phyloP scores from a whole-genome alignment of 1,140 invertebrate species.

The Tribolium castaneum region DNA sequence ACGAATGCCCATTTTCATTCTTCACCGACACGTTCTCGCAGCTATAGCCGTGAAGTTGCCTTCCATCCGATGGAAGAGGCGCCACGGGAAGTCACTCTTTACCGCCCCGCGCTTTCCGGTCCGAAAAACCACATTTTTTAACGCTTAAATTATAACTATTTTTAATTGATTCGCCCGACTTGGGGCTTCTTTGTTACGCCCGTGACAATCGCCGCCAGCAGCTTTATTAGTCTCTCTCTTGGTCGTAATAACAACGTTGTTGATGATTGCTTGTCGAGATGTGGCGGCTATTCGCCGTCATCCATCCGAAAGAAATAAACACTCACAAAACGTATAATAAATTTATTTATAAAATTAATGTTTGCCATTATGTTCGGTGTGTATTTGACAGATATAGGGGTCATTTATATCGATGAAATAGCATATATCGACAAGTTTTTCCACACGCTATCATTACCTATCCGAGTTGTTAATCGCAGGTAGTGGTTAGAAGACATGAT shows the following conservation, averaged over 20 bases:
- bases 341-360: slow-evolving; percentile 11
- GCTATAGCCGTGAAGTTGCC: not conserved
- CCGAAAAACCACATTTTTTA: no score
- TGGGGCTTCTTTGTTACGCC: not conserved
- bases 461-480: slow-evolving; percentile 12
- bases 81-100: not conserved
- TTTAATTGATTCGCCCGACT: no score
- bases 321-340: not conserved
- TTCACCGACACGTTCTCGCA: slow-evolving; percentile 10
- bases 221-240: not conserved
- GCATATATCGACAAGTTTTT: slow-evolving; percentile 32
- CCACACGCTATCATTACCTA: slow-evolving; percentile 27
- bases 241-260: not conserved
- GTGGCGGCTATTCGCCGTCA: not conserved
- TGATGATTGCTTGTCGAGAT: slow-evolving; percentile 2
- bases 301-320: not conserved
- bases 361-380: slow-evolving; percentile 4
- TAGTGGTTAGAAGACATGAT: slow-evolving; percentile 22
- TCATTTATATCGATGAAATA: slow-evolving; percentile 30
- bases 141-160: no score
- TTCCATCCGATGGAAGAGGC: not conserved
- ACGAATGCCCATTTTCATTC: slow-evolving; percentile 41
- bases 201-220: not conserved
- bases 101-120: not conserved
- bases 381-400: slow-evolving; percentile 26